Conservation (phyloP, 2,113 vertebrate species). For the Pollimyrus isidori region DNA sequence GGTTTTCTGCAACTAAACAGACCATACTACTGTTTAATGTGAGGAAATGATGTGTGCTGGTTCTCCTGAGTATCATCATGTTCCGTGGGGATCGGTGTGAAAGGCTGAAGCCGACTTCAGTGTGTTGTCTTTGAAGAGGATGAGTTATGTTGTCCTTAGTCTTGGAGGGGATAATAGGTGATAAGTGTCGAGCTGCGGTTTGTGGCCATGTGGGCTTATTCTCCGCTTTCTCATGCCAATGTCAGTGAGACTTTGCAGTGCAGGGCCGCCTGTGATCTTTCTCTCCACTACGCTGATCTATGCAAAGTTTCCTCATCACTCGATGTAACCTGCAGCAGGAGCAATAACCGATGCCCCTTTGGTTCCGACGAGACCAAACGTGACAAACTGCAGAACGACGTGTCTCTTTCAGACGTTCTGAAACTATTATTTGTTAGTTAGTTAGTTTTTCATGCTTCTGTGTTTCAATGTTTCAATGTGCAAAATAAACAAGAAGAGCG, state of each 20-base stretch:
- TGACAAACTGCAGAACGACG: background rate
- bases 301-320: background rate
- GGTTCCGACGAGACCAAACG: background rate
- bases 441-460: background rate
- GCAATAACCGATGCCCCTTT: background rate
- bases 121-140: background rate
- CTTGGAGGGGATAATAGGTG: background rate
- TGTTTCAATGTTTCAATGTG: background rate
- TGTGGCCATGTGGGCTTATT: background rate
- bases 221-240: background rate
- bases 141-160: background rate
- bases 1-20: background rate
- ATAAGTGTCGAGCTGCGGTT: background rate
- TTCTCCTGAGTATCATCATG: background rate
- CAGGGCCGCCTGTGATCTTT: background rate
- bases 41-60: background rate
- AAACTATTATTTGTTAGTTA: background rate
- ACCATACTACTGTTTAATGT: background rate
- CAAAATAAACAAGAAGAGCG: constrained; percentile 1
- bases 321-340: background rate
- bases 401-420: background rate
- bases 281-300: background rate
- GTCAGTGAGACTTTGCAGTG: background rate
- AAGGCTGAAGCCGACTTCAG: background rate
- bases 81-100: background rate